Percentiles rank a stretch among this genome's conserved stretches.
These are phyloP conservation scores for Drosophila hydei DNA, from an alignment of 1,140 invertebrate genomes.

Conservation along the genomic window DNA sequence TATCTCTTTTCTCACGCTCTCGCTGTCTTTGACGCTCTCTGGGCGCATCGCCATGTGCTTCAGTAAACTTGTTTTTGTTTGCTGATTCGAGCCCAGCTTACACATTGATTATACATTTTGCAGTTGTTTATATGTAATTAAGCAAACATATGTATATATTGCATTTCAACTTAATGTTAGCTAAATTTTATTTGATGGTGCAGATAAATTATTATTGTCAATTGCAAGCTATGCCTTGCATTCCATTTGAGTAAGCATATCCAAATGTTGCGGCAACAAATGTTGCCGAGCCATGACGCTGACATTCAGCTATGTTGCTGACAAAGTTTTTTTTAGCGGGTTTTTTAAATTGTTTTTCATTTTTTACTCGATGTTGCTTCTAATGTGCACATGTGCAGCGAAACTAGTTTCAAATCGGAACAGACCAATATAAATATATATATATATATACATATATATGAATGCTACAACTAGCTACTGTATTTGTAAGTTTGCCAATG, in stretches of 20 bases:
- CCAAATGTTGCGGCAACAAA: slow-evolving; percentile 9
- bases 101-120: slow-evolving; percentile 40
- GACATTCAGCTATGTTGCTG: slow-evolving; percentile 20
- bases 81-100: slow-evolving; percentile 36
- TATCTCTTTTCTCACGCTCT: not conserved
- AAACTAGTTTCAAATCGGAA: slow-evolving; percentile 71
- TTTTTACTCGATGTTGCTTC: slow-evolving; percentile 38
- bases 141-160: slow-evolving; percentile 7
- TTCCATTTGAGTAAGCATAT: not conserved
- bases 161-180: not conserved
- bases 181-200: not conserved
- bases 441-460: not conserved
- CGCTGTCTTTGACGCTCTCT: slow-evolving; percentile 27
- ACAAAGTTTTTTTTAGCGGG: slow-evolving; percentile 7
- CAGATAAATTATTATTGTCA: not conserved
- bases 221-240: not conserved
- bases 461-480: slow-evolving; percentile 31
- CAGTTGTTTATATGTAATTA: slow-evolving; percentile 13
- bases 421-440: not conserved
- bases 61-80: slow-evolving; percentile 74
- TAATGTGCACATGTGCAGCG: slow-evolving; percentile 73
- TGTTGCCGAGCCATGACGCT: slow-evolving; percentile 33
- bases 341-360: slow-evolving; percentile 15
- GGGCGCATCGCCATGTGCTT: slow-evolving; percentile 62
- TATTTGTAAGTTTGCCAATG: not conserved